These are phyloP conservation scores for Jaculus jaculus DNA, from an alignment of 2,113 vertebrate genomes.

Conservation along the genomic window DNA sequence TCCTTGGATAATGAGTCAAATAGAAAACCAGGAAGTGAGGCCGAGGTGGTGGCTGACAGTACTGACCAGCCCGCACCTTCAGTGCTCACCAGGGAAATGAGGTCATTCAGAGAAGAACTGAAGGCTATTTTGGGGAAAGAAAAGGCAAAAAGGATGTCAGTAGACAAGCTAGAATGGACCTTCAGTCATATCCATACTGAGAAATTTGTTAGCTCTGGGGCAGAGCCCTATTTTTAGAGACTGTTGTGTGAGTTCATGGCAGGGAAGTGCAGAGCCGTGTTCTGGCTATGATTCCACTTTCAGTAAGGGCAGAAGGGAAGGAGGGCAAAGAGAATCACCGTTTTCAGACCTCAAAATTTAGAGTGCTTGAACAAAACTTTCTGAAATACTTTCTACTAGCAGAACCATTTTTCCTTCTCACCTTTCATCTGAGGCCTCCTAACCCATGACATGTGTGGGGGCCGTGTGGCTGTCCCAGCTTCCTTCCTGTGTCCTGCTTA, in stretches of 20 bases:
- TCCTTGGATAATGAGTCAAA: not conserved
- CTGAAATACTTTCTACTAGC: not conserved
- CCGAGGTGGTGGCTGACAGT: not conserved
- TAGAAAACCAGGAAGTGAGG: not conserved
- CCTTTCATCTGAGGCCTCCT: not conserved
- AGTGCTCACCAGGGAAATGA: not conserved
- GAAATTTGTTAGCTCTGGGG: not conserved
- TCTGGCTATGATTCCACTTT: constrained; percentile 43
- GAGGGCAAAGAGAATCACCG: constrained; percentile 63
- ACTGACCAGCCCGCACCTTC: not conserved
- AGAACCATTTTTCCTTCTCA: not conserved
- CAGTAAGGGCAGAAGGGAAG: constrained; percentile 66
- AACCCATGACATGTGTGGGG: not conserved
- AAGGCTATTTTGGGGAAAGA: constrained; percentile 41
- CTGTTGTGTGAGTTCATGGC: constrained; percentile 50
- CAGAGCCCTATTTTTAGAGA: constrained; percentile 69
- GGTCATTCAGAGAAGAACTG: constrained; percentile 12
- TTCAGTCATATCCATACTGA: not conserved
- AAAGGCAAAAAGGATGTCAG: constrained; percentile 19
- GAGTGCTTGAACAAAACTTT: constrained; percentile 43
- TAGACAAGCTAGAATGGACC: not conserved
- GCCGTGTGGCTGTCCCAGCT: not conserved
- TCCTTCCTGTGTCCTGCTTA: accelerated
- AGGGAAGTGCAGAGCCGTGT: not conserved
- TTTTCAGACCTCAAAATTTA: constrained; percentile 52